Percentiles rank a stretch among this genome's conserved stretches.
These are phyloP conservation scores for Cylloceria caligata DNA, from an alignment of 2,888 invertebrate species.

Conservation along the genomic window DNA sequence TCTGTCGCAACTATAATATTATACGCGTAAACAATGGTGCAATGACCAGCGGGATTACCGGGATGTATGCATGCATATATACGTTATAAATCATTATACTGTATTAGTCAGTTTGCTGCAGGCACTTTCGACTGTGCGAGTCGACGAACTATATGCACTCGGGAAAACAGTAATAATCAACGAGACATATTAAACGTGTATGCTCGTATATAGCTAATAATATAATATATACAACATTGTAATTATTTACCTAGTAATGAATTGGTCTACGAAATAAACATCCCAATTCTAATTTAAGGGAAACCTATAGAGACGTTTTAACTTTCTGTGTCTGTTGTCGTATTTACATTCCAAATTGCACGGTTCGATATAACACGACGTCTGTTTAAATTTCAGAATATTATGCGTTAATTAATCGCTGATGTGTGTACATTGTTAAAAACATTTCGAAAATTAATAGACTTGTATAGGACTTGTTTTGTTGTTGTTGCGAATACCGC, in stretches of 20 bases:
- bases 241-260: background rate
- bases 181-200: constrained; percentile 24
- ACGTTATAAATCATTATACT: constrained; percentile 30
- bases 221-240: background rate
- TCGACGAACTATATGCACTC: constrained; percentile 40
- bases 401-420: background rate
- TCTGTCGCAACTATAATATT: constrained; percentile 71
- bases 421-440: background rate
- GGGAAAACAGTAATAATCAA: constrained; percentile 26
- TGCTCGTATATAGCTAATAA: background rate
- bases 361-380: background rate
- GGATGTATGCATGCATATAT: constrained; percentile 17
- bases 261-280: background rate
- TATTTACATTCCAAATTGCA: constrained; percentile 16
- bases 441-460: too few species aligned
- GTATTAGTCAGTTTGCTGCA: background rate
- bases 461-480: too few species aligned
- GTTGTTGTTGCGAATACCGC: too few species aligned
- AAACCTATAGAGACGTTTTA: background rate
- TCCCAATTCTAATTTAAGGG: background rate
- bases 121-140: background rate
- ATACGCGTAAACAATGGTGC: constrained; percentile 73
- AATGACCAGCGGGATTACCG: constrained; percentile 66
- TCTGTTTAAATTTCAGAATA: background rate
- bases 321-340: background rate